These are phyloP conservation scores for Sciurus niger DNA, from an alignment of 2,113 vertebrate species.

Conservation along the genomic window DNA sequence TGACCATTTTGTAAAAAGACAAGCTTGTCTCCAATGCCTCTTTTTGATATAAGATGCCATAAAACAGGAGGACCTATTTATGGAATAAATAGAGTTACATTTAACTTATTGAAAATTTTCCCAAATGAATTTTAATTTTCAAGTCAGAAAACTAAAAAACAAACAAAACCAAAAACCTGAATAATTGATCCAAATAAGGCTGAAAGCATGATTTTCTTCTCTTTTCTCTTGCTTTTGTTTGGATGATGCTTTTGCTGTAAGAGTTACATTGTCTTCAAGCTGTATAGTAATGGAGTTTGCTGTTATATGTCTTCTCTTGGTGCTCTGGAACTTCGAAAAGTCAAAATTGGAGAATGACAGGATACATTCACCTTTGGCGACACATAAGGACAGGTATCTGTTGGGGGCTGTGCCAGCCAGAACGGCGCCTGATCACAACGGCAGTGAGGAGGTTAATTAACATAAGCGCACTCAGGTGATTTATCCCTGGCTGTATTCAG, in stretches of 20 bases:
- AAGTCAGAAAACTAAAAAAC: not conserved
- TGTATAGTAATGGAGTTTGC: not conserved
- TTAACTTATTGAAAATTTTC: not conserved
- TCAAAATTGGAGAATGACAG: not conserved
- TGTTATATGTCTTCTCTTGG: not conserved
- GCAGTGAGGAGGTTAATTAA: no score
- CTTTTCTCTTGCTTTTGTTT: conserved; percentile 32
- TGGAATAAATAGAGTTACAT: not conserved
- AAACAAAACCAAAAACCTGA: not conserved
- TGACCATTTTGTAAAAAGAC: not conserved
- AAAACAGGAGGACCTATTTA: not conserved
- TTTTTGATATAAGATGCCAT: not conserved
- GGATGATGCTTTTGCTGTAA: not conserved
- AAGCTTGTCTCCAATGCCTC: not conserved
- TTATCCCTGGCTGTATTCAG: no score
- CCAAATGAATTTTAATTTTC: not conserved
- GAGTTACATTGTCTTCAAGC: not conserved
- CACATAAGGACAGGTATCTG: not conserved
- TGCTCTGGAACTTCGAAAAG: not conserved
- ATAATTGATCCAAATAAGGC: not conserved
- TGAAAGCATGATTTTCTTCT: not conserved
- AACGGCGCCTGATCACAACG: no score
- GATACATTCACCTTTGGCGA: not conserved
- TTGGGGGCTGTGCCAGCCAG: no score
- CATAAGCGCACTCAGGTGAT: no score